These are phyloP conservation scores for Oconnorella tubifera DNA, from an alignment of 2,888 invertebrate species.

Conservation along the genomic window DNA sequence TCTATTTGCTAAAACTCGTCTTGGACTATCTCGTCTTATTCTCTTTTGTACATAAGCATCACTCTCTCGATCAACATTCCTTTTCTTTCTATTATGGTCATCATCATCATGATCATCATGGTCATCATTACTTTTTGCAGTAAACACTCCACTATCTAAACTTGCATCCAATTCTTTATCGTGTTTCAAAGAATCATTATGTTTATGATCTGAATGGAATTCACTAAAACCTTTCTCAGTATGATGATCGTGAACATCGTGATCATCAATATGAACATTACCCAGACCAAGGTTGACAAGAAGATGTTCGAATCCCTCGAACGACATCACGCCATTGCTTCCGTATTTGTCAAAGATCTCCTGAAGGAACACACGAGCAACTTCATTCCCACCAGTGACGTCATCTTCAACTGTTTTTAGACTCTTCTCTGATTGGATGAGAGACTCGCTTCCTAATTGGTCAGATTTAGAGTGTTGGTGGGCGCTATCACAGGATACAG, in stretches of 20 bases:
- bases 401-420: background rate
- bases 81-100: too few species aligned
- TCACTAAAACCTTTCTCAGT: constrained; percentile 15
- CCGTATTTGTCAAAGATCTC: constrained; percentile 65
- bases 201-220: constrained; percentile 17
- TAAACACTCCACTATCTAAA: background rate
- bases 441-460: too few species aligned
- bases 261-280: constrained; percentile 11
- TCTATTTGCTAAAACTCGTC: too few species aligned
- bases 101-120: constrained; percentile 7
- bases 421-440: too few species aligned
- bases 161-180: too few species aligned
- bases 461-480: too few species aligned
- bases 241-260: constrained; percentile 19
- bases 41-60: too few species aligned
- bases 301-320: constrained; percentile 69
- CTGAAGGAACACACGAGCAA: constrained; percentile 9
- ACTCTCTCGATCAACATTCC: too few species aligned
- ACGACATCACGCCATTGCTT: constrained; percentile 61
- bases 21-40: too few species aligned
- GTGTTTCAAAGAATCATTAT: too few species aligned
- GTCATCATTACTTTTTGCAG: constrained; percentile 4
- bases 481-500: too few species aligned
- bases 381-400: background rate
- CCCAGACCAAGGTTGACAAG: constrained; percentile 67